Evolutionary conservation across 2,797 vertebrate genomes (phyloP).

Genomic region (Alca torda): DNA sequence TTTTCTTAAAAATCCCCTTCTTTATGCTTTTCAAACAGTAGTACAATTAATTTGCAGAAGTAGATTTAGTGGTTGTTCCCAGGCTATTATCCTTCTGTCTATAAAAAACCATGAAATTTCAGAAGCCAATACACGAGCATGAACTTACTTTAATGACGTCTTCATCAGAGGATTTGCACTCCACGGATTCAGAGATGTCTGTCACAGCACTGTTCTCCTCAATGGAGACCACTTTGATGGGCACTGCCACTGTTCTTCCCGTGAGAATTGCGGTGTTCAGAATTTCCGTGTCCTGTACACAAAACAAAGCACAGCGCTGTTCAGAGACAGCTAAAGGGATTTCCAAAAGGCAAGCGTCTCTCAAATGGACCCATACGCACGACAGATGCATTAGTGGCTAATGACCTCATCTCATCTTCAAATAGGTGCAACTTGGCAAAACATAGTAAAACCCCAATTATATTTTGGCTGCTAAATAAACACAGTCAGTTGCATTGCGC

Average conservation of each 20-base stretch:
- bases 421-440: neutral
- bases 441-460: rapidly evolving
- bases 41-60: neutral
- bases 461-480: neutral
- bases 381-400: neutral
- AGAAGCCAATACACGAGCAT: neutral
- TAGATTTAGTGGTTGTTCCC: neutral
- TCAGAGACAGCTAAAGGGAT: neutral
- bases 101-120: neutral
- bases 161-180: conserved; percentile 87
- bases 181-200: conserved; percentile 88
- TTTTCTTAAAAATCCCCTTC: neutral
- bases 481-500: neutral
- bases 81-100: neutral
- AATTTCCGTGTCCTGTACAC: conserved; percentile 88
- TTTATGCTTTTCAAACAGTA: neutral
- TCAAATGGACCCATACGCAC: neutral
- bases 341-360: neutral
- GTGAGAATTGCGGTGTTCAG: conserved; percentile 94
- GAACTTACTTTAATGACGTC: conserved; percentile 90
- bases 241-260: conserved; percentile 88
- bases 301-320: neutral
- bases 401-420: rapidly evolving
- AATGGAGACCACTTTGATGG: conserved; percentile 89
- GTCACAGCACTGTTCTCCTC: conserved; percentile 82